Evolutionary conservation across 2,797 vertebrate genomes (phyloP), one percentile per base, ranked within the genome.

Genomic region (Myotis planiceps): DNA sequence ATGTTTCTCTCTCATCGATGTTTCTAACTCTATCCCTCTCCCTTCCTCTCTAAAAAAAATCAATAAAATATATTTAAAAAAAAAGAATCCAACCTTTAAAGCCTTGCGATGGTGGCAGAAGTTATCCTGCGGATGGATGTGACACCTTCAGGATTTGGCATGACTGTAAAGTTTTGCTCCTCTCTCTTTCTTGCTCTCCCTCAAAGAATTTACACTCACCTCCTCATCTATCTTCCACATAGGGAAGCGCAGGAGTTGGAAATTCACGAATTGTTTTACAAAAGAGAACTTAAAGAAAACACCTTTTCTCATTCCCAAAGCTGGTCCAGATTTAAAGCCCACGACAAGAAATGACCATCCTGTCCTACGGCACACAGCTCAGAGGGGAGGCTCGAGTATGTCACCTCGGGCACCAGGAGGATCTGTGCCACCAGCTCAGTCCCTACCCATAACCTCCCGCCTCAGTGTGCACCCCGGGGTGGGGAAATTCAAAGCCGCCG

Each of bases 11-110:
- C n/a, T n/a, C n/a, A n/a, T n/a, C n/a, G n/a, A n/a, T n/a, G n/a
- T n/a, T n/a, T n/a, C n/a, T n/a, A n/a, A n/a, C n/a, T n/a, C n/a
- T n/a, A n/a, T n/a, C n/a, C n/a, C n/a, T n/a, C n/a, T n/a, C n/a
- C n/a, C n/a, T n/a, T n/a, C n/a, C n/a, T n/a, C n/a, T n/a, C n/a
- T n/a, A n/a, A n/a, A n/a, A n/a, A n/a, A n/a, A n/a, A n/a, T n/a
- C n/a, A n/a, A n/a, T n/a, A n/a, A n/a, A n/a, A n/a, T n/a, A n/a
- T n/a, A n/a, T n/a, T n/a, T n/a, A n/a, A n/a, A n/a, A n/a, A n/a
- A n/a, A 63, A 88, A 87, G 39, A 58, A 32, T 4, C 32, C n/a
- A 78, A 85, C 53, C 58, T 82, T 60, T 6, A 55, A 53, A 86
- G 75, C 34, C 47, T 32, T 9, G 72, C 10, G 42, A 91, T 21